These are phyloP conservation scores for Ammodytes dubius DNA, from an alignment of 2,113 vertebrate genomes.

Conservation along the genomic window DNA sequence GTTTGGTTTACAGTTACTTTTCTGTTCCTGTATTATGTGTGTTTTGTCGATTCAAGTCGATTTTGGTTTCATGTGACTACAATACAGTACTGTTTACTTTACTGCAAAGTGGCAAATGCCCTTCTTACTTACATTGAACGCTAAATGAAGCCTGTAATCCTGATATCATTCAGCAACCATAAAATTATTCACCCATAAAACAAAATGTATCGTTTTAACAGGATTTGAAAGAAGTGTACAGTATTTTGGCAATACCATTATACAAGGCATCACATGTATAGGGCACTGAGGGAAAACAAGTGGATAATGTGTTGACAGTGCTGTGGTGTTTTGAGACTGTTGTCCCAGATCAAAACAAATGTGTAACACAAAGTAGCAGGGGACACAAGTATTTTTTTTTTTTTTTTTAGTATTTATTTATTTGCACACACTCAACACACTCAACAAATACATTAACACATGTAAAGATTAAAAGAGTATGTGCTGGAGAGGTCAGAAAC, in stretches of 20 bases:
- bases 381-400: slow-evolving; percentile 17
- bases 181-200: not conserved
- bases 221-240: slow-evolving; percentile 49
- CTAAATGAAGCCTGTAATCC: not conserved
- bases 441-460: too few relatives aligned
- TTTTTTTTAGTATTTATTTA: too few relatives aligned
- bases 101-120: not conserved
- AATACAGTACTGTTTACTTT: slow-evolving; percentile 4
- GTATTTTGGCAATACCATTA: slow-evolving; percentile 47
- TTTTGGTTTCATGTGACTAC: slow-evolving; percentile 23
- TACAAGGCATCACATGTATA: slow-evolving; percentile 46
- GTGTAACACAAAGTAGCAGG: slow-evolving; percentile 48
- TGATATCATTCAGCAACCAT: not conserved
- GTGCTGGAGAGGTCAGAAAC: too few relatives aligned
- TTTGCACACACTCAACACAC: too few relatives aligned
- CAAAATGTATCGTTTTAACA: slow-evolving; percentile 2
- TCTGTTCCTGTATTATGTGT: slow-evolving; percentile 56
- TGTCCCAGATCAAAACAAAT: slow-evolving; percentile 70
- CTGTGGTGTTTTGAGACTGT: slow-evolving; percentile 52
- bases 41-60: slow-evolving; percentile 61
- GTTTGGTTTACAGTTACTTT: slow-evolving; percentile 80
- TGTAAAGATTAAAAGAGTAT: too few relatives aligned
- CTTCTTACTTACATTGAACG: not conserved
- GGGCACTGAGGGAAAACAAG: slow-evolving; percentile 46
- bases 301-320: slow-evolving; percentile 46